Evolutionary conservation across 2,888 invertebrate species (phyloP), one percentile per base, ranked within the genome.

Genomic region (Ommatoiulus sabulosus): DNA sequence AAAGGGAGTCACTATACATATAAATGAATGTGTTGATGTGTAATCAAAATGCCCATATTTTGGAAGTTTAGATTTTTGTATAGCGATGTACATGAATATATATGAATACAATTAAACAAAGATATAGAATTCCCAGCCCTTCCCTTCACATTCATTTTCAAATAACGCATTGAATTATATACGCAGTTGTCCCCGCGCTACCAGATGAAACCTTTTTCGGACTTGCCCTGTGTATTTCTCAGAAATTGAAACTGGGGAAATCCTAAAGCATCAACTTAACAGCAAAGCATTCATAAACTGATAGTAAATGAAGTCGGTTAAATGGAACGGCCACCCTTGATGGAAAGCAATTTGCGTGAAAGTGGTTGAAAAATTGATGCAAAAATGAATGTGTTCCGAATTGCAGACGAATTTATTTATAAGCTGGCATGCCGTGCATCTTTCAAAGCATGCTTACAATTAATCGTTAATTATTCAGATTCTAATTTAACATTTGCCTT

Each of bases 381-480:
- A n/a, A 63, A 63, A 63, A 10, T 57, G 17, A 17, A 57, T 5
- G 12, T 57, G 57, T 15, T 57, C 48, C 15, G 10, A 10, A 57
- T 46, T 4, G 12, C 0, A 57, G 15, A 3, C 63, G n/a, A n/a
- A n/a, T 63, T 63, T 63, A n/a, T 5, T 63, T 63, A 15, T n/a
- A 63, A 15, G 17, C 57, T 57, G 12, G 57, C 57, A 15, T 17
- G 57, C 17, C 17, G 63, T 63, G 63, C n/a, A n/a, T 63, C 4
- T 20, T n/a, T 63, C 6, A n/a, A 6, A n/a, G 63, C 63, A 63
- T 63, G 63, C n/a, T 63, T 63, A n/a, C 17, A 63, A 63, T n/a
- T 63, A 63, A 63, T 63, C 63, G 63, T 63, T 63, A 63, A 63
- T 63, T 63, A 63, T 63, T n/a, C 63, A 63, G 63, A 63, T 63